Evolutionary conservation across 2,888 invertebrate genomes (phyloP).

Genomic region (Agonum fuliginosum): DNA sequence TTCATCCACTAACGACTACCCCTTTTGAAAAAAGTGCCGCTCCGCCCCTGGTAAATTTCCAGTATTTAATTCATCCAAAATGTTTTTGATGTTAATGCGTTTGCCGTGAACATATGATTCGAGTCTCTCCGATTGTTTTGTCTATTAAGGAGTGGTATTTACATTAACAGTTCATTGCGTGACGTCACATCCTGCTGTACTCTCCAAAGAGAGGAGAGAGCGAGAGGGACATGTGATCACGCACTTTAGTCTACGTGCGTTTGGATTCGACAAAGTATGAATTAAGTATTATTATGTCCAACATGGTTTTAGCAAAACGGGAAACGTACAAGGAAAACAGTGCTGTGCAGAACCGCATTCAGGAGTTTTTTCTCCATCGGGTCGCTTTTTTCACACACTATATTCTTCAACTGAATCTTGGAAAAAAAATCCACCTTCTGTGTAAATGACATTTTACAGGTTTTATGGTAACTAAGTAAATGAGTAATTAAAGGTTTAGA

Average conservation of each 20-base stretch:
- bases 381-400: too few species aligned
- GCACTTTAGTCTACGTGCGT: background rate
- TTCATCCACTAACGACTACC: too few species aligned
- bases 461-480: too few species aligned
- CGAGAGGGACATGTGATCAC: background rate
- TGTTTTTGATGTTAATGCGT: background rate
- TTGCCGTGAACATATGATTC: constrained; percentile 23
- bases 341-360: background rate
- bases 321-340: background rate
- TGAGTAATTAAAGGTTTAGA: too few species aligned
- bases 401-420: too few species aligned
- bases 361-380: background rate
- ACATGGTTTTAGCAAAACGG: background rate
- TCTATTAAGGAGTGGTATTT: constrained; percentile 60
- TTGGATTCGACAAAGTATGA: background rate
- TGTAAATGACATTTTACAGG: too few species aligned
- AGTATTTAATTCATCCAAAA: too few species aligned
- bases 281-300: background rate
- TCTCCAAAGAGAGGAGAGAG: background rate
- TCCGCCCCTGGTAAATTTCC: too few species aligned
- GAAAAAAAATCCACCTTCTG: too few species aligned
- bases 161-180: constrained; percentile 60
- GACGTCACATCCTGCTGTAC: constrained; percentile 59
- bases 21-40: too few species aligned
- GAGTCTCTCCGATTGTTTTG: constrained; percentile 52